A percentile compares a stretch with the other conserved stretches of the same genome.
These are phyloP conservation scores for Pseudoatta argentina DNA, from an alignment of 1,140 invertebrate species.

Conservation along the genomic window DNA sequence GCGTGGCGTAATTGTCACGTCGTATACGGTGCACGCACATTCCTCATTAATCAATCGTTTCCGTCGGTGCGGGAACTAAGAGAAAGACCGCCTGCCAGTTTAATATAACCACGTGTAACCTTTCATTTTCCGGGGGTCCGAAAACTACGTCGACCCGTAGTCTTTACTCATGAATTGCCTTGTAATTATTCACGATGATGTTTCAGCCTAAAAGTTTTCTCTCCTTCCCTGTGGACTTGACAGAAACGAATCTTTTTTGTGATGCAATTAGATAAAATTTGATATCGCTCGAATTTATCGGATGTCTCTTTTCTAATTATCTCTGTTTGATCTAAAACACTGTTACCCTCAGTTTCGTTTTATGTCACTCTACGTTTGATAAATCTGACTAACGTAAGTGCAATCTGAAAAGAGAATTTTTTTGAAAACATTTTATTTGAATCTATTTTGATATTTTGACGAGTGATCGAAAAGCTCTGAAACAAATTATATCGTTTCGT, in stretches of 20 bases:
- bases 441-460: not conserved
- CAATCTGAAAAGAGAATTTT: not conserved
- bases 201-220: not conserved
- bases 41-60: slow-evolving; percentile 72
- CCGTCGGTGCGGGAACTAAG: slow-evolving; percentile 55
- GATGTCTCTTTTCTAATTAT: not conserved
- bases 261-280: slow-evolving; percentile 7
- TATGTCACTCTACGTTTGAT: not conserved
- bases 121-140: slow-evolving; percentile 46
- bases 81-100: slow-evolving; percentile 29
- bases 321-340: not conserved
- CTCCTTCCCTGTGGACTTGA: not conserved
- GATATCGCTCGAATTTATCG: not conserved
- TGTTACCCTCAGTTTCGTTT: not conserved
- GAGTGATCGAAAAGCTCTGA: not conserved
- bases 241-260: not conserved
- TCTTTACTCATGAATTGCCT: slow-evolving; percentile 26
- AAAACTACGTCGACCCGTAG: not conserved
- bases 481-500: not conserved
- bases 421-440: not conserved
- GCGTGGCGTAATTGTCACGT: slow-evolving; percentile 64
- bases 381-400: not conserved
- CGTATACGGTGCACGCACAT: slow-evolving; percentile 65
- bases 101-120: slow-evolving; percentile 37
- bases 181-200: slow-evolving; percentile 23